Evolutionary conservation across 2,888 invertebrate species (phyloP), one percentile per base, ranked within the genome.

Genomic region (Hybos culiciformis): DNA sequence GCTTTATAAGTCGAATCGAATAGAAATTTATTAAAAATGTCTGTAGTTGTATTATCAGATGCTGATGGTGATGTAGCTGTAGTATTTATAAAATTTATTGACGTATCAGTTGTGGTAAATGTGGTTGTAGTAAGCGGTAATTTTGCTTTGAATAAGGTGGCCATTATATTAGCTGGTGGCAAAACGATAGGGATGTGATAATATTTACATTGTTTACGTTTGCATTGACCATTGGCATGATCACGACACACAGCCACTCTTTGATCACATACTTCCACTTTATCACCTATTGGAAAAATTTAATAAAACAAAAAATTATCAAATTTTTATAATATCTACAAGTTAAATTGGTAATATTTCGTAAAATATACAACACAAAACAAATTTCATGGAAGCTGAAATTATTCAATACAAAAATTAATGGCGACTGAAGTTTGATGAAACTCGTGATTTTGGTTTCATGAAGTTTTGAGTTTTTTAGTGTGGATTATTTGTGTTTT

Each of bases 221-320:
- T 78, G 72, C 92, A 92, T 71, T 84, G 79, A 71, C 90, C 90
- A 70, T 88, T 88, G 63, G 86, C 88, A 69, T 88, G 88, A 76
- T 92, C 91, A 70, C 91, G 86, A 72, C 92, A 92, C 69, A 92
- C 91, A 70, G 87, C 88, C 74, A 92, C 91, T 70, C 86, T 84
- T 71, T 88, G 84, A 73, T 90, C 90, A 74, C 80, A 83, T 77
- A 91, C 84, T 78, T 90, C 90, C 76, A 92, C 86, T 74, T 82
- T 80, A 73, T 84, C 85, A 77, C 87, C 91, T 92, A 74, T 49
- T 75, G 77, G 59, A 49, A 51, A 37, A 46, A 26, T 17, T 43
- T 42, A 21, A 43, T 31, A 24, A n/a, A 43, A 21, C 17, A 26
- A 40, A 33, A 29, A 21, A 39, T 37, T 20, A 12, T 32, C 29